Evolutionary conservation across 2,113 vertebrate species (phyloP), one percentile per base, ranked within the genome.

Genomic region (Dasyurus viverrinus): DNA sequence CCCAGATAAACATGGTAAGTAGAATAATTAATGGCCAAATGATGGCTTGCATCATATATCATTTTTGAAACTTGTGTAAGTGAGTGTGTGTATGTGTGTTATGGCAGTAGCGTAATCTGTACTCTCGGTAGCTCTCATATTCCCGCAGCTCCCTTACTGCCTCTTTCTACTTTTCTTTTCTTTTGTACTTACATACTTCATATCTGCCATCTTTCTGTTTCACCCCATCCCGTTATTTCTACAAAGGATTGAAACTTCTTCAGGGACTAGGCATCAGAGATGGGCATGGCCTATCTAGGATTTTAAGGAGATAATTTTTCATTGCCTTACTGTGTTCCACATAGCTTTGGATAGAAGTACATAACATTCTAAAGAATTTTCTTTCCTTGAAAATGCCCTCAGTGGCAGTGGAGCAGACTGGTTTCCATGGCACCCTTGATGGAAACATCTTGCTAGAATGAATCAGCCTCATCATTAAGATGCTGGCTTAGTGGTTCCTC

Each of bases 401-500:
- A 53, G 11, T 93, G n/a, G 47, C 16, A 95, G 93, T 89, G 7
- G 89, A 46, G 53, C 53, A 93, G 60, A 57, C 27, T 95, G 5
- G 9, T 4, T 91, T 95, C 90, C 95, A 92, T 96, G 90, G 91
- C 52, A 93, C 68, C 52, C 47, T 55, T 89, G 22, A 91, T 90
- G 42, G 89, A 60, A 96, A 84, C 89, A 25, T 96, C 91, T 95
- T 1, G 27, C 24, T 2, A 12, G 8, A 94, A 89, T 0, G 91
- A 94, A 42, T 22, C 30, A 95, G 89, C 54, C 2, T 91, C 55
- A 48, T 96, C 48, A 93, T 91, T 89, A 95, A 92, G 93, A 90
- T 90, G 91, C 91, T 95, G 24, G 11, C 89, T 93, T 92, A 52
- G 55, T 92, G 4, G 1, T 96, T 92, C 93, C 94, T 96, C 53